Base-by-base conservation (phyloP, 2,113 vertebrate genomes). In the Galbula dea region DNA sequence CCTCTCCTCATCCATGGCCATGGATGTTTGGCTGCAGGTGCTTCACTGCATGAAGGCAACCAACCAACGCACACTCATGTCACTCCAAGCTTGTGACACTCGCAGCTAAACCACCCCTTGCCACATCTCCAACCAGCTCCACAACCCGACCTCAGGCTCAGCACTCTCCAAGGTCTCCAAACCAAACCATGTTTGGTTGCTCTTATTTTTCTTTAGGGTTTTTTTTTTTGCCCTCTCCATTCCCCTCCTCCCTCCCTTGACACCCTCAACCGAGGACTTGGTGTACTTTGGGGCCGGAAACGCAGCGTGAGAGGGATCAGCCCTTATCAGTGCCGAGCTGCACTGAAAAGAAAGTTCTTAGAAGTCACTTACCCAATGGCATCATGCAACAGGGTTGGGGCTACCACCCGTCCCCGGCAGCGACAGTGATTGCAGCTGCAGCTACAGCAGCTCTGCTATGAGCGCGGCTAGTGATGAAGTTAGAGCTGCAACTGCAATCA, bases 271-370 rank as follows among this genome's bases (percentile, higher is more conserved):
- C 1, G 5, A 92, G 93, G 62, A 95, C 95, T 86, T 21, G 1
- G 27, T 89, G 91, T 92, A 84, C 93, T 91, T 13, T 82, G 81
- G 66, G 93, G 87, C 94, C 87, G 96, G 94, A 96, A 95, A 63
- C 12, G 4, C 81, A 78, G 77, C 7, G 8, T 0, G 81, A 90
- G 86, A 89, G 39, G 84, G 65, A 81, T 49, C 84, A 68, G 77
- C 81, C 52, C 96, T 94, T 95, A 95, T 95, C 96, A 82, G 89
- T 37, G 0, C 32, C 8, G 46, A 62, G 81, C 72, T 61, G 69
- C 14, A 30, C 80, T 5, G 1, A 92, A 3, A 84, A 86, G 65
- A 90, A 94, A 95, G 89, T 96, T 96, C 96, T 95, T 95, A 93
- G 96, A 96, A 96, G 91, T 90, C 45, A 10, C 57, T 77, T 2